Evolutionary conservation across 1,140 invertebrate species (phyloP).

Genomic region (Elysia chlorotica): DNA sequence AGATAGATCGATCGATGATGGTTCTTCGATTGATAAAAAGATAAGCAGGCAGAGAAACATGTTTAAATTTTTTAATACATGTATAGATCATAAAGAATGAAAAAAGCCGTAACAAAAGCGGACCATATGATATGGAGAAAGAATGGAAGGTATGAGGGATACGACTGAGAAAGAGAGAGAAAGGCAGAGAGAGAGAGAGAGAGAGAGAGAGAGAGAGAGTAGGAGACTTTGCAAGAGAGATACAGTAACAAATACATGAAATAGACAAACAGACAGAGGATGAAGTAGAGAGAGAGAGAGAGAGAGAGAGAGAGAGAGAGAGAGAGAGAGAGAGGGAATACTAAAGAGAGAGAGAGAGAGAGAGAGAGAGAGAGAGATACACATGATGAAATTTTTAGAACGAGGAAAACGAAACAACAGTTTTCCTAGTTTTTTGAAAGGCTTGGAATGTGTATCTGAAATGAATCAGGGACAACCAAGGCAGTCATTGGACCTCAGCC

Average conservation of each 20-base stretch:
- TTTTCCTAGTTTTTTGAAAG: no score
- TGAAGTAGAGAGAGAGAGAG: not conserved
- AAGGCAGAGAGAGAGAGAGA: not conserved
- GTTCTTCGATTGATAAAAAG: no score
- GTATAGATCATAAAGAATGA: no score
- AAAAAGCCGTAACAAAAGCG: no score
- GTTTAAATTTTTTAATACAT: no score
- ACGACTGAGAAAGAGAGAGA: not conserved
- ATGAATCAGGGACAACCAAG: no score
- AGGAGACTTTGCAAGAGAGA: not conserved
- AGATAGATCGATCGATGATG: no score
- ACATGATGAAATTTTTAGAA: not conserved
- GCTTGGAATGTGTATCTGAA: no score
- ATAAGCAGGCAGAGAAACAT: no score
- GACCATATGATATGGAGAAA: not conserved
- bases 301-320: conserved; percentile 4
- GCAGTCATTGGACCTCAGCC: no score
- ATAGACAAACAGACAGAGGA: not conserved
- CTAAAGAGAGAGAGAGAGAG: not conserved
- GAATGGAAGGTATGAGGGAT: not conserved
- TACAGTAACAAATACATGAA: not conserved
- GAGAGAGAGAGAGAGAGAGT: not conserved
- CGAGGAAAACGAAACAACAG: no score
- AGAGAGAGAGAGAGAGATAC: conserved; percentile 4
- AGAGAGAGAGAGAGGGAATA: not conserved